Conservation (phyloP, 2,113 vertebrate species). For the Oncorhynchus gorbuscha region DNA sequence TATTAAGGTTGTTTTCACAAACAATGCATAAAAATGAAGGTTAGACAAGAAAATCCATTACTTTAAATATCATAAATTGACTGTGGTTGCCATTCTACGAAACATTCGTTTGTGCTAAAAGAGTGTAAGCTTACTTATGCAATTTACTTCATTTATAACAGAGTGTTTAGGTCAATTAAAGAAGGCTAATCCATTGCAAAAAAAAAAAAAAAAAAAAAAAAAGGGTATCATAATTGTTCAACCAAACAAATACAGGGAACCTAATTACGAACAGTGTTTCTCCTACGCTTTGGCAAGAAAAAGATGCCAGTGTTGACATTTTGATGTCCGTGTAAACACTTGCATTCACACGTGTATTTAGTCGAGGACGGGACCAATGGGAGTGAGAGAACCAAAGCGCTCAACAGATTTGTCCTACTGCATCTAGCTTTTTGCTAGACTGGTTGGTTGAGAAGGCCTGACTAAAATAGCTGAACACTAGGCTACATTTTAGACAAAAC, state of each 20-base stretch:
- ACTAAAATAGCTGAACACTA: conserved; percentile 10
- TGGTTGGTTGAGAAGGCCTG: no score
- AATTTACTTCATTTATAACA: conserved; percentile 15
- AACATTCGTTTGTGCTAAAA: neutral
- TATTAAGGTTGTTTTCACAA: conserved; percentile 11
- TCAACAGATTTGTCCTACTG: no score
- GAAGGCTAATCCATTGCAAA: conserved; percentile 34
- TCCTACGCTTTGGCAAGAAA: neutral
- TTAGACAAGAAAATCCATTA: conserved; percentile 18
- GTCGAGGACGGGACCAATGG: no score
- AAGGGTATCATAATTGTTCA: conserved; percentile 39
- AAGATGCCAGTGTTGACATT: neutral
- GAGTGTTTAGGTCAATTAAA: conserved; percentile 22
- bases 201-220: conserved; percentile 8
- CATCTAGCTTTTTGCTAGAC: no score
- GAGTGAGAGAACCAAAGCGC: no score
- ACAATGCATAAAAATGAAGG: conserved; percentile 10
- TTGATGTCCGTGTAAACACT: conserved; percentile 5
- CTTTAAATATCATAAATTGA: conserved; percentile 10
- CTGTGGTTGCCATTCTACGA: neutral
- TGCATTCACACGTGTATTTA: no score
- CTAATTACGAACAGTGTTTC: conserved; percentile 2
- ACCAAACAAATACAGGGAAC: conserved; percentile 29
- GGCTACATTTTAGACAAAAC: neutral
- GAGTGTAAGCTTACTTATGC: neutral